A percentile compares a stretch with the other conserved stretches of the same genome.
Evolutionary conservation across 2,888 invertebrate species (phyloP).

Genomic region (Tinea trinotella): DNA sequence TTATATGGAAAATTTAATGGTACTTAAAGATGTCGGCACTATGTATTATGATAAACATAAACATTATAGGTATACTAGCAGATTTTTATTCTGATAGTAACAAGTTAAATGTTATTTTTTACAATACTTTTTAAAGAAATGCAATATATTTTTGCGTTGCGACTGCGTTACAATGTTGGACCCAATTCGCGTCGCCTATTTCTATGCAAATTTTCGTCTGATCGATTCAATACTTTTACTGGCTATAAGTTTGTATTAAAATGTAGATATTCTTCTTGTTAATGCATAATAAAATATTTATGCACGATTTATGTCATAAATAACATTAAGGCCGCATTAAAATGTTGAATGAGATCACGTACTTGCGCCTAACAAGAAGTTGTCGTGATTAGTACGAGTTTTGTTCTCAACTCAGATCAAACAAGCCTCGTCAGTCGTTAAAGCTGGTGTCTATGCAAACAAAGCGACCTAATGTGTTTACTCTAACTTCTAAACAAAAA

Average conservation of each 20-base stretch:
- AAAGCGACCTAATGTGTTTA: slow-evolving; percentile 65
- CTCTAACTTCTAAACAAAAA: slow-evolving; percentile 61
- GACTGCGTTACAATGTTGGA: neutral
- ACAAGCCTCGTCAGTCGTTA: slow-evolving; percentile 42
- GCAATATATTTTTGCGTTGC: too few relatives aligned
- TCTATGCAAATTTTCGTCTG: slow-evolving; percentile 1
- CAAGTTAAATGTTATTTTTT: too few relatives aligned
- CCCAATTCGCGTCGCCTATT: neutral
- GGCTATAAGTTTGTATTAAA: neutral
- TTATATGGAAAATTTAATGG: slow-evolving; percentile 10
- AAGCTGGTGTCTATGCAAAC: slow-evolving; percentile 59
- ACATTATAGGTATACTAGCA: too few relatives aligned
- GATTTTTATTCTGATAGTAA: too few relatives aligned
- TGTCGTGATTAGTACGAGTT: slow-evolving; percentile 19
- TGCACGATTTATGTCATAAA: neutral
- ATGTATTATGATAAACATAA: too few relatives aligned
- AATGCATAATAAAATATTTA: slow-evolving; percentile 5
- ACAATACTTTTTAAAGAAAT: too few relatives aligned
- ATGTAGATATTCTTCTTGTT: slow-evolving; percentile 2
- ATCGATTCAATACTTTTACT: slow-evolving; percentile 5
- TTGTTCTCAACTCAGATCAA: slow-evolving; percentile 45
- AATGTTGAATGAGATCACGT: slow-evolving; percentile 8
- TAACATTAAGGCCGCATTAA: neutral
- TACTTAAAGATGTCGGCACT: slow-evolving; percentile 1
- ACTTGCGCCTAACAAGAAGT: slow-evolving; percentile 3